Base-by-base conservation (phyloP, 2,888 invertebrate genomes). In the Amblyjoppa fuscipennis region DNA sequence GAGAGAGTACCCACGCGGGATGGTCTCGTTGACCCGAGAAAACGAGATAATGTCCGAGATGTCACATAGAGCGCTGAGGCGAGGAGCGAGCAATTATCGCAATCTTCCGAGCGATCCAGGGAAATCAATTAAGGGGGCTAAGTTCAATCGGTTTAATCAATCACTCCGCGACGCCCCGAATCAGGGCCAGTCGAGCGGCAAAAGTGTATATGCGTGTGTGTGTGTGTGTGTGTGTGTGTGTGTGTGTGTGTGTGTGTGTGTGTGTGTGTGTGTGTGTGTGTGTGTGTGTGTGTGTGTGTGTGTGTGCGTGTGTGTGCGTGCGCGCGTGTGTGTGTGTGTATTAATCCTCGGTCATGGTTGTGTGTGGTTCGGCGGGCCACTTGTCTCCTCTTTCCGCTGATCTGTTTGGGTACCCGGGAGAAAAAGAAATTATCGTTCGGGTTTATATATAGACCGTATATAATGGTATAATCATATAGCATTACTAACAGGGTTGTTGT, bases 101-200 rank as follows among this genome's bases (percentile, higher is more conserved):
- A 85, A 83, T 88, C 82, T 83, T 73, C 64, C 84, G 81, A 28
- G 31, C 31, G 75, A 81, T 80, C 75, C 84, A 83, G 68, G 85
- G 69, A 78, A 88, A 89, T 89, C 88, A 89, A 90, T 90, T 90
- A 89, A 89, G 74, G 80, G 89, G 88, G 80, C 88, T 81, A 87
- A 90, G 87, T 89, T 90, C 84, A 90, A 78, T 68, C 83, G 71
- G 79, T 78, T 82, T 80, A 73, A 87, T 86, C 84, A 87, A 86
- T 86, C 77, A 80, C 16, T 28, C 69, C 28, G 81, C 74, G 68
- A 49, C 77, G 59, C 75, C 70, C 59, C 79, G 75, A 85, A 85
- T 82, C 38, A 66, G 70, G 56, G 41, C 66, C 45, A 71, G 45
- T 16, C 59, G 45, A 31, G 34, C 31, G 61, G 38, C 61, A 68